Percentiles rank a stretch among this genome's conserved stretches.
These are phyloP conservation scores for Agriopis leucophaearia DNA, from an alignment of 2,888 invertebrate species.

Conservation along the genomic window DNA sequence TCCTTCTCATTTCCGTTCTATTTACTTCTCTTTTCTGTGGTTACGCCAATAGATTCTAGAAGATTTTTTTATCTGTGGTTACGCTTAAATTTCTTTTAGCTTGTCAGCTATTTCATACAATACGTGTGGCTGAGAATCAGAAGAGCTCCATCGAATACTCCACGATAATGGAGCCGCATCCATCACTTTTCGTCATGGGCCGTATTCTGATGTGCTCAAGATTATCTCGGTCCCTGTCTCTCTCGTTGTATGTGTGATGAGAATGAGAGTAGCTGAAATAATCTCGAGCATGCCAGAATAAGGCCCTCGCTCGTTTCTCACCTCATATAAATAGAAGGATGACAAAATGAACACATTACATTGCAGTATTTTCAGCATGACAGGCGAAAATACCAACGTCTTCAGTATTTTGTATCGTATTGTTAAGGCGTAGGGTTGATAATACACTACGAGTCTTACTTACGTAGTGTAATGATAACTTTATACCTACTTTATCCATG, in stretches of 20 bases:
- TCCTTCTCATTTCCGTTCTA: too few relatives aligned
- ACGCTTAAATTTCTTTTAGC: neutral
- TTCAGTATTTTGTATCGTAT: slow-evolving; percentile 17
- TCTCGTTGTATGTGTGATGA: too few relatives aligned
- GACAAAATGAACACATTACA: slow-evolving; percentile 31
- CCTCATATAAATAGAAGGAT: slow-evolving; percentile 24
- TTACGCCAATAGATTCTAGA: too few relatives aligned
- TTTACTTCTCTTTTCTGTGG: too few relatives aligned
- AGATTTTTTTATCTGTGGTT: too few relatives aligned
- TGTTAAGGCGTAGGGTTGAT: neutral
- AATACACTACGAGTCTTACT: neutral
- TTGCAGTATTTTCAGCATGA: slow-evolving; percentile 24
- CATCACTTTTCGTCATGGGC: slow-evolving; percentile 29
- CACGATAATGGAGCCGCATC: slow-evolving; percentile 28
- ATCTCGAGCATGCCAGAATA: too few relatives aligned
- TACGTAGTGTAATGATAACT: slow-evolving; percentile 1
- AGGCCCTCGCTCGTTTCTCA: neutral
- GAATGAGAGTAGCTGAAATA: too few relatives aligned
- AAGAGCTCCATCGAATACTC: slow-evolving; percentile 19
- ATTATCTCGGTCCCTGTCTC: too few relatives aligned
- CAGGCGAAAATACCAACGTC: slow-evolving; percentile 5
- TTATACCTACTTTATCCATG: slow-evolving; percentile 17
- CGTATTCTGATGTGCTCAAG: too few relatives aligned
- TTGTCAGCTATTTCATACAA: neutral
- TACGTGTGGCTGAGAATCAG: slow-evolving; percentile 8